Conservation (phyloP, 2,797 vertebrate species). For the Delichon dasypus region DNA sequence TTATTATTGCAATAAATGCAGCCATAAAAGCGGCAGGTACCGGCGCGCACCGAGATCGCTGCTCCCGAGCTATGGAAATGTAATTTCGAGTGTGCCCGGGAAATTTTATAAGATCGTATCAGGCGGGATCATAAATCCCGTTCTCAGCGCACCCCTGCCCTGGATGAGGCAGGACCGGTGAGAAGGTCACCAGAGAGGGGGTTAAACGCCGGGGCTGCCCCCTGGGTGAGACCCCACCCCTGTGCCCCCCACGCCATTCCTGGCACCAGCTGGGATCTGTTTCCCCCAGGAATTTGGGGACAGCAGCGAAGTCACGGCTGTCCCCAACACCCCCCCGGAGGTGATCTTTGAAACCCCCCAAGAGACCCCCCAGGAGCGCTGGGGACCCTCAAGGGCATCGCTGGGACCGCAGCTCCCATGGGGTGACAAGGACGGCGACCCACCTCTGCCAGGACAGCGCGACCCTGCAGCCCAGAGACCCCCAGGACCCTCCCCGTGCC, state of each 20-base stretch:
- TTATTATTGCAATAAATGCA: slow-evolving; percentile 83
- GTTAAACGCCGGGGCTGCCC: too few species aligned
- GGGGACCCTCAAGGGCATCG: not conserved
- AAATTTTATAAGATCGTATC: slow-evolving; percentile 75
- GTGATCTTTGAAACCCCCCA: not conserved
- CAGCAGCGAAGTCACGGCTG: not conserved
- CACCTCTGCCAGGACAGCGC: rapidly evolving
- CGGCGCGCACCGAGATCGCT: slow-evolving; percentile 44
- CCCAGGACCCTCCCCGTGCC: rapidly evolving
- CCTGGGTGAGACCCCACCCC: not conserved
- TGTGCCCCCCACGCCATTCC: not conserved
- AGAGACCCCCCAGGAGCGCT: not conserved
- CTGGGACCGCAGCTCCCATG: not conserved
- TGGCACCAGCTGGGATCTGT: not conserved
- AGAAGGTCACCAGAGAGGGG: too few species aligned
- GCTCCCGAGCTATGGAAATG: slow-evolving; percentile 73
- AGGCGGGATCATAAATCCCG: slow-evolving; percentile 70
- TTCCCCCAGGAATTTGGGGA: not conserved
- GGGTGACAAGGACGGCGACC: not conserved
- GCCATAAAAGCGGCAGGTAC: slow-evolving; percentile 77
- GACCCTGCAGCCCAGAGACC: not conserved
- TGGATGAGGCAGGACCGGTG: not conserved
- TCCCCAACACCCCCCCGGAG: rapidly evolving
- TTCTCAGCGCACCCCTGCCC: not conserved
- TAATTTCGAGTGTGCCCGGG: slow-evolving; percentile 73